A percentile compares a stretch with the other conserved stretches of the same genome.
Conservation (phyloP, 2,888 invertebrate genomes). For the Bembecia ichneumoniformis region DNA sequence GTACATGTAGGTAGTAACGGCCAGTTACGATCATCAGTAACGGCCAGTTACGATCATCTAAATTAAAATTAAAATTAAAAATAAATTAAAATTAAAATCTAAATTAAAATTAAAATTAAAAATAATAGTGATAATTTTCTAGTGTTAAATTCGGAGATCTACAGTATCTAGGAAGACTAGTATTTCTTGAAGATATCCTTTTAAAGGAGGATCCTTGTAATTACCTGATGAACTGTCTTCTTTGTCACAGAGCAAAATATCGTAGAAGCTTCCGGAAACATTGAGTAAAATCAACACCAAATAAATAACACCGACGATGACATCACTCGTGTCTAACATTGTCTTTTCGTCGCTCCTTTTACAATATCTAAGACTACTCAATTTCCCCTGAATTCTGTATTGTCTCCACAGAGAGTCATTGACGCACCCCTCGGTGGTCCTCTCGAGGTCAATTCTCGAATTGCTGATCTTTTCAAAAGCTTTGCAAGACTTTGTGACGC, state of each 20-base stretch:
- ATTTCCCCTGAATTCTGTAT: conserved; percentile 35
- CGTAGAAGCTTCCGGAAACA: conserved; percentile 44
- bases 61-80: no score
- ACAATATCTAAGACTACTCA: conserved; percentile 40
- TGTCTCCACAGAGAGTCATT: conserved; percentile 39
- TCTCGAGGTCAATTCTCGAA: conserved; percentile 21
- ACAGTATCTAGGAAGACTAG: no score
- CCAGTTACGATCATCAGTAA: no score
- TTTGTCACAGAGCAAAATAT: conserved; percentile 10
- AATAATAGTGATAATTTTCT: no score
- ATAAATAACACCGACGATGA: conserved; percentile 35
- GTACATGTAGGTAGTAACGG: no score
- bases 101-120: no score
- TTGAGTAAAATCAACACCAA: conserved; percentile 38
- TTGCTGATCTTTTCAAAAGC: conserved; percentile 16
- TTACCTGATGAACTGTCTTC: conserved; percentile 21
- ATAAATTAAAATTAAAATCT: no score
- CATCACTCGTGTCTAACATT: conserved; percentile 32
- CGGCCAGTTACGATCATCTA: no score
- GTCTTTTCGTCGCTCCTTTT: conserved; percentile 25
- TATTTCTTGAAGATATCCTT: no score
- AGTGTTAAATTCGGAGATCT: no score
- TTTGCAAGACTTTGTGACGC: conserved; percentile 40
- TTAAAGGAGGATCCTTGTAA: no score
- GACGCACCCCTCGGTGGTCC: conserved; percentile 43